A percentile compares a stretch with the other conserved stretches of the same genome.
Evolutionary conservation across 2,888 invertebrate genomes (phyloP).

Genomic region (Sarcophaga rosellei): DNA sequence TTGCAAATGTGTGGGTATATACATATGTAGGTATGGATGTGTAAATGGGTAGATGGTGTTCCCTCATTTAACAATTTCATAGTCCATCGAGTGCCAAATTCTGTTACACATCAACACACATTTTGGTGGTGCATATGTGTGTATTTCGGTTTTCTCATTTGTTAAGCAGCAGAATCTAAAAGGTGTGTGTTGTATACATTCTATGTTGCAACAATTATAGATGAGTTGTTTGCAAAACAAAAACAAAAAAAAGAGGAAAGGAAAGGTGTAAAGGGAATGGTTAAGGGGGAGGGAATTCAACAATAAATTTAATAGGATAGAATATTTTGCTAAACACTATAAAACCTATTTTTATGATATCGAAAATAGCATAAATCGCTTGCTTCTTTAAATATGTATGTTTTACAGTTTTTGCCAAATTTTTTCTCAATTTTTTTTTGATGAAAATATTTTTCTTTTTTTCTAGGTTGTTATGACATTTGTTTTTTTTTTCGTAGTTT

Average conservation of each 20-base stretch:
- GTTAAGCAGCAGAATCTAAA: conserved; percentile 18
- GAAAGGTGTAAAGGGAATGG: background rate
- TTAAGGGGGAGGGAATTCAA: conserved; percentile 42
- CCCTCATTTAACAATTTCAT: conserved; percentile 14
- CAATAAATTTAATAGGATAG: conserved; percentile 48
- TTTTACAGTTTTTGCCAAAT: conserved; percentile 55
- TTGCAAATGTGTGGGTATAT: too few species aligned
- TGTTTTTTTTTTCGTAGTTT: conserved; percentile 19
- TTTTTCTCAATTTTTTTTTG: background rate
- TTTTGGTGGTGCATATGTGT: conserved; percentile 7
- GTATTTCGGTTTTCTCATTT: background rate
- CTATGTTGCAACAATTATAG: conserved; percentile 32
- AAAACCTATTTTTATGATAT: conserved; percentile 47
- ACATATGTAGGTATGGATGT: background rate
- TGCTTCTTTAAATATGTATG: conserved; percentile 5
- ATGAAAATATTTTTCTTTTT: background rate
- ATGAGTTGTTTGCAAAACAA: background rate
- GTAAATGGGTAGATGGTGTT: too few species aligned
- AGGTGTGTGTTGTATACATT: conserved; percentile 44
- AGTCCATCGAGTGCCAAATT: conserved; percentile 58
- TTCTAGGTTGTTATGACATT: conserved; percentile 46
- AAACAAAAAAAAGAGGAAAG: background rate
- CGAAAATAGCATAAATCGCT: background rate
- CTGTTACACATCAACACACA: conserved; percentile 62
- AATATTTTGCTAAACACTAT: conserved; percentile 59